phyloP scores from a whole-genome alignment of 2,888 invertebrate genomes.

The Phytoseiulus persimilis region DNA sequence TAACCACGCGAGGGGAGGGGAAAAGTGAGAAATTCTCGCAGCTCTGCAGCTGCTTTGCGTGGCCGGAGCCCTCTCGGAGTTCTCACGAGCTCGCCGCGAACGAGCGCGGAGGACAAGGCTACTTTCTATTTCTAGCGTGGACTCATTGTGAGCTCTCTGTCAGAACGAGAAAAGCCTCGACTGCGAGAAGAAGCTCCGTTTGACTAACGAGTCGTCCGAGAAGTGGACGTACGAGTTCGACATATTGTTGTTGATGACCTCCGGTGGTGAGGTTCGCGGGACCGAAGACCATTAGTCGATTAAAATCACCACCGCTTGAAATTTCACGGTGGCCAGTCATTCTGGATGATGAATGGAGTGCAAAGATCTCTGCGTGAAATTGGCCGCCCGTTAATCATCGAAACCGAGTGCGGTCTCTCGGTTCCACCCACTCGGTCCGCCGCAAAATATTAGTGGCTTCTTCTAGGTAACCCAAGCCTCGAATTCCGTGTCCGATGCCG shows the following conservation, averaged over 20 bases:
- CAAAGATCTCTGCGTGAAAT: not conserved
- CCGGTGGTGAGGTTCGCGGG: not conserved
- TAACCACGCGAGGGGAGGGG: too few relatives aligned
- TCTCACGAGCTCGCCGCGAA: too few relatives aligned
- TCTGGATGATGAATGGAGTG: conserved; percentile 5
- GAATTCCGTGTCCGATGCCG: not conserved
- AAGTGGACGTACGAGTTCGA: not conserved
- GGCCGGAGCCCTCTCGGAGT: too few relatives aligned
- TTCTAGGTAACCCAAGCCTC: not conserved
- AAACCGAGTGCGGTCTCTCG: not conserved
- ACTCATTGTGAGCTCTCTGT: too few relatives aligned
- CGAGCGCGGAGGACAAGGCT: too few relatives aligned
- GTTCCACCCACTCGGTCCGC: not conserved
- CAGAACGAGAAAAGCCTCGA: too few relatives aligned
- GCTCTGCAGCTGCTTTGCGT: too few relatives aligned
- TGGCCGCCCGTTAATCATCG: not conserved
- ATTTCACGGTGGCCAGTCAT: not conserved
- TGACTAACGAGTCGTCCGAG: not conserved
- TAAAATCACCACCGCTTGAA: not conserved
- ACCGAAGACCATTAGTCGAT: not conserved
- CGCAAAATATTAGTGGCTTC: not conserved
- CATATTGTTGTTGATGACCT: not conserved
- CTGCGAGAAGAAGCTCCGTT: not conserved
- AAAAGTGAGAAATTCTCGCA: too few relatives aligned
- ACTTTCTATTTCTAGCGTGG: too few relatives aligned